Evolutionary conservation across 2,797 vertebrate species (phyloP).

Genomic region (Anableps anableps): DNA sequence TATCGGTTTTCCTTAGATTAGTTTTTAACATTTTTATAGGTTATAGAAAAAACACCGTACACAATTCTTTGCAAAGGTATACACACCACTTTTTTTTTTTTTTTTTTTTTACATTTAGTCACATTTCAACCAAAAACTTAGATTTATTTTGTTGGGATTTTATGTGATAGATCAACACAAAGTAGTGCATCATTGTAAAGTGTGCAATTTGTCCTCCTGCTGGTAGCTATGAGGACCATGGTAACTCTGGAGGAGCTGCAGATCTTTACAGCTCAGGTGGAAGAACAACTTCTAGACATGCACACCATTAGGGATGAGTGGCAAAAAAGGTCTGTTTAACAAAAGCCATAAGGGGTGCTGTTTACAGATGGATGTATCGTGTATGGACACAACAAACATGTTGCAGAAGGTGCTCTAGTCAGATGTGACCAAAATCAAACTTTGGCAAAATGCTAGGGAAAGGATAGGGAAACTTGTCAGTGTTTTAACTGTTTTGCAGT

Average conservation of each 20-base stretch:
- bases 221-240: not conserved
- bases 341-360: no score
- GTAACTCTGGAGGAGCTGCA: not conserved
- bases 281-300: not conserved
- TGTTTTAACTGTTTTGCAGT: no score
- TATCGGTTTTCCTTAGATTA: not conserved
- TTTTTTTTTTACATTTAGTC: not conserved
- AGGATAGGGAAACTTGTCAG: no score
- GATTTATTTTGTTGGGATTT: not conserved
- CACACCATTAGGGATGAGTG: no score
- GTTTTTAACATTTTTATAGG: not conserved
- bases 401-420: not conserved
- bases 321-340: no score
- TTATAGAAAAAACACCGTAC: not conserved
- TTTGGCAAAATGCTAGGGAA: not conserved
- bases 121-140: not conserved
- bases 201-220: not conserved
- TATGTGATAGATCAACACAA: not conserved
- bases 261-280: not conserved
- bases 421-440: not conserved
- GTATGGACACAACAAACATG: not conserved
- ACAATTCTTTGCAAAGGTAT: not conserved
- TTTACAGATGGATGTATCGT: no score
- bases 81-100: not conserved
- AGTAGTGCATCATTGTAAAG: not conserved